Conservation (phyloP, 2,113 vertebrate genomes). For the Lota lota region DNA sequence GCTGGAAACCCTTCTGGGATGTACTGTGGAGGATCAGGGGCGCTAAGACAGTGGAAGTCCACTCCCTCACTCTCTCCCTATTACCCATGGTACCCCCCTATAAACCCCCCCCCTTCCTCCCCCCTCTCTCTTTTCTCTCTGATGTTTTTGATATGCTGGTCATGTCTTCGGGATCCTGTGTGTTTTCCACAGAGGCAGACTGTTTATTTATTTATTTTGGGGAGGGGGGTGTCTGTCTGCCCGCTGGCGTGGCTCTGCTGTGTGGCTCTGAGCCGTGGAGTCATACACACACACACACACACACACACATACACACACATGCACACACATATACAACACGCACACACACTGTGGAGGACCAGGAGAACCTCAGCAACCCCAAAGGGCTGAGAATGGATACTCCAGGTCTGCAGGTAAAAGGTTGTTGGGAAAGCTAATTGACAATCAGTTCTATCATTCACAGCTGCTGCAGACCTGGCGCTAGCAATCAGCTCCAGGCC, state of each 20-base stretch:
- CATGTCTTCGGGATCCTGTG: slow-evolving; percentile 59
- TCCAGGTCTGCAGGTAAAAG: no score
- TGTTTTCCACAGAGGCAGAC: slow-evolving; percentile 49
- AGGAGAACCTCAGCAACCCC: no score
- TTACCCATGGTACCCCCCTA: slow-evolving; percentile 5
- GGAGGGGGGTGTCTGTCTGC: slow-evolving; percentile 29
- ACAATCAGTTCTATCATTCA: no score
- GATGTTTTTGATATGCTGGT: slow-evolving; percentile 64
- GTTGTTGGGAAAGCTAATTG: no score
- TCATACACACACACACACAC: slow-evolving; percentile 10
- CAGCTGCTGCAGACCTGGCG: no score
- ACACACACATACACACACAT: no score
- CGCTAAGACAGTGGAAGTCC: neutral
- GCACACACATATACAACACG: no score
- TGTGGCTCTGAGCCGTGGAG: slow-evolving; percentile 51
- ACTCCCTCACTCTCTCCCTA: slow-evolving; percentile 1
- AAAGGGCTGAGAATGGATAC: no score
- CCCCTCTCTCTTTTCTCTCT: slow-evolving; percentile 41
- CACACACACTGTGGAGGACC: no score
- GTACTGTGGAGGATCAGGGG: no score
- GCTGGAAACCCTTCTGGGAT: no score
- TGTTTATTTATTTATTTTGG: slow-evolving; percentile 2
- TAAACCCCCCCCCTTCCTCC: slow-evolving; percentile 34
- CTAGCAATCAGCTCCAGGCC: no score
- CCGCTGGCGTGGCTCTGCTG: slow-evolving; percentile 35